phyloP scores from a whole-genome alignment of 2,888 invertebrate species.

The Conchocele bisecta region DNA sequence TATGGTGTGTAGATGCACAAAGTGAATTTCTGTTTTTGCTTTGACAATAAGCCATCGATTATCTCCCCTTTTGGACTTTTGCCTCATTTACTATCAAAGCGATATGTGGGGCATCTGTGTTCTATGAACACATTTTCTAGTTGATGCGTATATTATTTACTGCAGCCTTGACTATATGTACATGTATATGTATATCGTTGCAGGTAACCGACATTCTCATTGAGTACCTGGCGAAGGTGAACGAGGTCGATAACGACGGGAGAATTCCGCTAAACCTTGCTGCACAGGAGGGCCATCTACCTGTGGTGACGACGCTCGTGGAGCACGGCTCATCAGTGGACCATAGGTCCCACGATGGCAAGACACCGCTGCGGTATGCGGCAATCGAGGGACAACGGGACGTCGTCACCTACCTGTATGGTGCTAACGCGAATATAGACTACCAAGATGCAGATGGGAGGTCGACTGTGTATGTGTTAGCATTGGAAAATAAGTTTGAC shows the following conservation, averaged over 20 bases:
- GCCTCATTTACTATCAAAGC: too few species aligned
- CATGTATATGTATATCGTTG: slow-evolving; percentile 83
- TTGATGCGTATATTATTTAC: too few species aligned
- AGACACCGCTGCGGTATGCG: slow-evolving; percentile 86
- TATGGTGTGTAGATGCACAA: too few species aligned
- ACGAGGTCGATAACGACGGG: slow-evolving; percentile 84
- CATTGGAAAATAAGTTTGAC: slow-evolving; percentile 83
- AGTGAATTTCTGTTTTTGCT: too few species aligned
- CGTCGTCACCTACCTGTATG: slow-evolving; percentile 82
- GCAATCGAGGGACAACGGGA: slow-evolving; percentile 92
- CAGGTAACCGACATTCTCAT: slow-evolving; percentile 84
- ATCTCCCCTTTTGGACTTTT: too few species aligned
- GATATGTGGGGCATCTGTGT: too few species aligned
- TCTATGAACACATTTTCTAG: too few species aligned
- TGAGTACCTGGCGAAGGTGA: slow-evolving; percentile 83
- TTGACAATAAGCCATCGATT: too few species aligned
- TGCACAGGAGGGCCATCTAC: slow-evolving; percentile 86
- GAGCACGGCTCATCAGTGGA: slow-evolving; percentile 75
- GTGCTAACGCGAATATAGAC: slow-evolving; percentile 89
- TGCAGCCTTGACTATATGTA: too few species aligned
- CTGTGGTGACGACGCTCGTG: slow-evolving; percentile 71
- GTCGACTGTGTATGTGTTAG: slow-evolving; percentile 95
- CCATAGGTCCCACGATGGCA: slow-evolving; percentile 89
- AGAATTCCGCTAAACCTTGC: slow-evolving; percentile 87
- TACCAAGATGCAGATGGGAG: slow-evolving; percentile 96